Conservation (phyloP, 2,113 vertebrate genomes). For the Arothron firmamentum region DNA sequence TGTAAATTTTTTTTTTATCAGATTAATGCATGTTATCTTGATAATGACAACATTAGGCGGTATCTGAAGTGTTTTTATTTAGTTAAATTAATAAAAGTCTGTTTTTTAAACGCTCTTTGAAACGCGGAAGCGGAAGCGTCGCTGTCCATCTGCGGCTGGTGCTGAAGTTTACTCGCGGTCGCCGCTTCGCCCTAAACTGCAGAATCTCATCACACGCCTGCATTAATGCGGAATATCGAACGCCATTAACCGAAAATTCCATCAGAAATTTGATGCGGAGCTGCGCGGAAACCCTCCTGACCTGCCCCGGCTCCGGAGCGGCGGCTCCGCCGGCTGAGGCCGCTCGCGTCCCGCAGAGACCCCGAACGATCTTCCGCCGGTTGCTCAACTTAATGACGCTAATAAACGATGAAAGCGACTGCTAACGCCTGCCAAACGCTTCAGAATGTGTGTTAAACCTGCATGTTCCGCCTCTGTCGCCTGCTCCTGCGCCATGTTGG, state of each 20-base stretch:
- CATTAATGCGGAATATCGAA: neutral
- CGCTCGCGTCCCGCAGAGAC: neutral
- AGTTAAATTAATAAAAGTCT: too few species aligned
- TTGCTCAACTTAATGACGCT: too few species aligned
- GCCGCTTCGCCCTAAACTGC: neutral
- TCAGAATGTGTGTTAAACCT: slow-evolving; percentile 45
- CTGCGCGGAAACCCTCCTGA: slow-evolving; percentile 19
- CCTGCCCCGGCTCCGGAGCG: slow-evolving; percentile 10
- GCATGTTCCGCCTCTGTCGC: slow-evolving; percentile 14
- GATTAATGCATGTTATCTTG: too few species aligned
- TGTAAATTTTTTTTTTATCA: too few species aligned
- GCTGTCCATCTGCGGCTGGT: slow-evolving; percentile 65
- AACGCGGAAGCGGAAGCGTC: slow-evolving; percentile 10
- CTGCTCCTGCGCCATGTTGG: slow-evolving; percentile 33
- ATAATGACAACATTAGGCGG: too few species aligned
- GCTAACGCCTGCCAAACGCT: too few species aligned
- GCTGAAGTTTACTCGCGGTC: slow-evolving; percentile 50
- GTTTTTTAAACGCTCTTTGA: too few species aligned
- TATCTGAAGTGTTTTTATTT: too few species aligned
- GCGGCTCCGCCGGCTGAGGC: slow-evolving; percentile 21
- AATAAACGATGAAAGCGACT: too few species aligned
- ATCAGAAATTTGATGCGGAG: slow-evolving; percentile 44
- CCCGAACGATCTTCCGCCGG: neutral
- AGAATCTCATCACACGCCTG: neutral
- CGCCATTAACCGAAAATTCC: slow-evolving; percentile 10